Base-by-base conservation (phyloP, 1,140 invertebrate genomes). In the Cydia strobilella region DNA sequence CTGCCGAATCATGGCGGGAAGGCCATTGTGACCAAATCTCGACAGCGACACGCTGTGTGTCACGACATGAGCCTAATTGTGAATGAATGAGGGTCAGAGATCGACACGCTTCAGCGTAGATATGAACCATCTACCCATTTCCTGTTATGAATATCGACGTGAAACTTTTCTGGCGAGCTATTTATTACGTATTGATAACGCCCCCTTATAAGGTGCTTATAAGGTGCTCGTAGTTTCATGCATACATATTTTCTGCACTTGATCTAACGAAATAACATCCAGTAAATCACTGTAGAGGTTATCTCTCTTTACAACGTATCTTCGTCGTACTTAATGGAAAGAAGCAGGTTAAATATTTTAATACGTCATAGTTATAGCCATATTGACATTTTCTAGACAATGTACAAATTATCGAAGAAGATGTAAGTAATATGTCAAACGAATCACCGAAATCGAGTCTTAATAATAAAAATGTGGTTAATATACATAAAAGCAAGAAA, bases 81-180 rank as follows among this genome's bases (percentile, higher is more conserved):
- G 84, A 91, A 91, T 91, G 89, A 90, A 90, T 84, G 76, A 78
- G 83, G 90, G 87, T 90, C 87, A 91, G 79, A 89, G 90, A 90
- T 90, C 90, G 84, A 81, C 79, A 78, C 76, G 79, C 77, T 80
- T 77, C 76, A 81, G 27, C 75, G 45, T 59, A 42, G 74, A 76
- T 77, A 81, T 81, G 77, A 80, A 86, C 80, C 86, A 87, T 85
- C 82, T 81, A 83, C 78, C 80, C 85, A 87, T 85, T 83, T 81
- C 86, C 82, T 86, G 83, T 85, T 86, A 86, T 83, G 82, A 81
- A 84, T 86, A 83, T 82, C 77, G 78, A 82, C 25, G 23, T 66
- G 65, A 69, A 39, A 69, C 65, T 69, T 69, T 35, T 42, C 27
- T 69, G 65, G 20, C 65, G 65, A 69, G 65, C n/a, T 35, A 69